Evolutionary conservation across 2,888 invertebrate species (phyloP), one percentile per base, ranked within the genome.

Genomic region (Callinectes sapidus): DNA sequence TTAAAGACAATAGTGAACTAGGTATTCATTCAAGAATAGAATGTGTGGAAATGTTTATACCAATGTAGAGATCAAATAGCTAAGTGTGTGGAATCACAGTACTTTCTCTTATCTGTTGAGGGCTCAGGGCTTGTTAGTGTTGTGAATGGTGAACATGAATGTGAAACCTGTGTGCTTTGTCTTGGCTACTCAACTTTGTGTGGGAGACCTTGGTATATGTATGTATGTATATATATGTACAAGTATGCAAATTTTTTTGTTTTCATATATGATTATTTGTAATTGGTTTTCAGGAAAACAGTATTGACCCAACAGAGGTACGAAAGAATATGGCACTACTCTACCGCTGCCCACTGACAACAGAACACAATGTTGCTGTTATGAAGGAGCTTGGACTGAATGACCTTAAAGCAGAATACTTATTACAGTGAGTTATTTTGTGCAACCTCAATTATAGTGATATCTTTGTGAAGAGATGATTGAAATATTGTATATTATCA

Each of bases 171-270:
- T 48, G 48, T 48, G 48, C 48, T 6, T 42, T 42, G 42, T 42
- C 48, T 48, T 48, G 48, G 48, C 48, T 48, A 48, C 48, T 48
- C 48, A 8, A 0, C 48, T 48, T 48, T 48, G 5, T 48, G 48
- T 8, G 48, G 48, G 48, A 48, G 48, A 39, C 48, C 48, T 48
- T 8, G 48, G 48, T 71, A 90, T 66, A 90, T 90, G 66, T 90
- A 71, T 90, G 32, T 71, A 90, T 90, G 39, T 90, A 39, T 48
- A 39, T 86, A 14, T 61, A 61, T 87, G 86, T 87, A 86, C 14
- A 66, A 85, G 87, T 87, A 91, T 91, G 28, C 32, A 87, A 35
- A 81, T 90, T 85, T 90, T 90, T 16, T 54, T 54, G 28, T 55
- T 42, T 39, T 23, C 6, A 2, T 13, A n/a, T 66, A 42, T 81